A percentile compares a stretch with the other conserved stretches of the same genome.
These are phyloP conservation scores for Eubucco bourcierii DNA, from an alignment of 2,113 vertebrate genomes.

Conservation along the genomic window DNA sequence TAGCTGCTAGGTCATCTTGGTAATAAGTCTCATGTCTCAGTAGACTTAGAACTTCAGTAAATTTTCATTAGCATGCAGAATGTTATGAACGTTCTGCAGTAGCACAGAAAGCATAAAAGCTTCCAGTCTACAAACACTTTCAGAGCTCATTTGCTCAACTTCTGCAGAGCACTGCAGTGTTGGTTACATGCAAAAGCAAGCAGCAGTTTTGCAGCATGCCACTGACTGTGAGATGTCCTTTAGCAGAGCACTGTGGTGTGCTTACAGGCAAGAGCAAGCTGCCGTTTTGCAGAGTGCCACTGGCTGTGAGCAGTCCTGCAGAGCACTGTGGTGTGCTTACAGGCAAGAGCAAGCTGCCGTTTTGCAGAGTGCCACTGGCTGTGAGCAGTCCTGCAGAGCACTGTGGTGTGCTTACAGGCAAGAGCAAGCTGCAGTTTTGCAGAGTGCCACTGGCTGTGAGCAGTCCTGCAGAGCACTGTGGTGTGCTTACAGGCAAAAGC, in stretches of 20 bases:
- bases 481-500: too few species aligned
- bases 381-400: too few species aligned
- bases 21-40: slow-evolving; percentile 1
- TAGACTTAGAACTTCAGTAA: background rate
- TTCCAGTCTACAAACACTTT: background rate
- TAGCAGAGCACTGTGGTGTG: too few species aligned
- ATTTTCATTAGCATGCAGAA: background rate
- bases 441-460: background rate
- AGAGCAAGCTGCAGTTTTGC: background rate
- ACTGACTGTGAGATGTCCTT: too few species aligned
- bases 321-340: too few species aligned
- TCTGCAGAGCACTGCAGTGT: too few species aligned
- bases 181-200: too few species aligned
- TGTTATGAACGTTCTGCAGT: slow-evolving; percentile 12
- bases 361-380: background rate
- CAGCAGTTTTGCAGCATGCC: too few species aligned
- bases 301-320: too few species aligned
- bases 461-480: too few species aligned
- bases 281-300: too few species aligned
- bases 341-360: background rate
- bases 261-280: too few species aligned
- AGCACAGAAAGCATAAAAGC: slow-evolving; percentile 22
- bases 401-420: background rate
- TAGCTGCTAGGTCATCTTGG: slow-evolving; percentile 17
- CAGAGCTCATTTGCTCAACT: background rate